Evolutionary conservation across 2,888 invertebrate species (phyloP).

Genomic region (Polyommatus icarus): DNA sequence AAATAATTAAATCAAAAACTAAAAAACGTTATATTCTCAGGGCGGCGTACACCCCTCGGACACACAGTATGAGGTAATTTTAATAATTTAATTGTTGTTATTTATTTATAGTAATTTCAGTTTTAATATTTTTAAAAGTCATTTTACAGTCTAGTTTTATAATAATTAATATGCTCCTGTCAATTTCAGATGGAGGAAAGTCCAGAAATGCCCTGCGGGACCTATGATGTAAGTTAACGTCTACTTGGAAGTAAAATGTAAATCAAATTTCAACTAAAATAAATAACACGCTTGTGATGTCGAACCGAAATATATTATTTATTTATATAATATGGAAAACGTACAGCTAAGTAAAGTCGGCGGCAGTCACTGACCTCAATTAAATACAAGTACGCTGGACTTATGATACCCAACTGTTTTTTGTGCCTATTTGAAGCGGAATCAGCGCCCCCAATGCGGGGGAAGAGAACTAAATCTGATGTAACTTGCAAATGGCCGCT

Average conservation of each 20-base stretch:
- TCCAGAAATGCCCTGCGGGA: constrained; percentile 48
- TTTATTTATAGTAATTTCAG: neutral
- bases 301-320: too few relatives aligned
- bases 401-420: too few relatives aligned
- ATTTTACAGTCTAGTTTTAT: too few relatives aligned
- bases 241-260: neutral
- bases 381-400: too few relatives aligned
- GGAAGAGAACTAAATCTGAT: too few relatives aligned
- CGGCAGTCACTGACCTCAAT: too few relatives aligned
- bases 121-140: neutral
- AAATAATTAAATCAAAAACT: neutral
- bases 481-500: too few relatives aligned
- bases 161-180: neutral
- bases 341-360: too few relatives aligned
- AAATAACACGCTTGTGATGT: too few relatives aligned
- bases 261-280: neutral
- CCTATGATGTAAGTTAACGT: constrained; percentile 55
- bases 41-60: constrained; percentile 68
- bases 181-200: constrained; percentile 51
- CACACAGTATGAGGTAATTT: constrained; percentile 58
- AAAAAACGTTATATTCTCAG: constrained; percentile 47
- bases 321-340: too few relatives aligned
- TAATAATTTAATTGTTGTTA: neutral
- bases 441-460: too few relatives aligned
- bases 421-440: too few relatives aligned